These are phyloP conservation scores for Marmota monax DNA, from an alignment of 2,113 vertebrate genomes.

Conservation along the genomic window DNA sequence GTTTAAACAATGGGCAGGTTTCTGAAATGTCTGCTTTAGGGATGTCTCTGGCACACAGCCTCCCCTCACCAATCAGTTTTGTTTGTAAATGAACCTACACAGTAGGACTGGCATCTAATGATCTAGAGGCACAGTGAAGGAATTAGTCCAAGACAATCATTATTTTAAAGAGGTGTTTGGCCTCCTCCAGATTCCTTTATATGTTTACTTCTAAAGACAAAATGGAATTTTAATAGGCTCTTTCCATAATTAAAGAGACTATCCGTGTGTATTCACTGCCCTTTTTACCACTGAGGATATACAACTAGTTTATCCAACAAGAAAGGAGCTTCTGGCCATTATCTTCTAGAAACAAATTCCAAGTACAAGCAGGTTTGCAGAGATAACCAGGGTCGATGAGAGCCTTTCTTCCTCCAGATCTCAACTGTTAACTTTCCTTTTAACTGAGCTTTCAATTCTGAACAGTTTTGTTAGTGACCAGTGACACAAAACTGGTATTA, in stretches of 20 bases:
- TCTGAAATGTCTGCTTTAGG: constrained; percentile 71
- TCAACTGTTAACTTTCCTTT: not conserved
- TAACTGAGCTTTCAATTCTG: not conserved
- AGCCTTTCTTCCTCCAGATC: not conserved
- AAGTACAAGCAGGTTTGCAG: not conserved
- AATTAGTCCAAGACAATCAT: constrained; percentile 83
- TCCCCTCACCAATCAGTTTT: constrained; percentile 83
- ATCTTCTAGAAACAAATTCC: not conserved
- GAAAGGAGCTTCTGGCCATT: not conserved
- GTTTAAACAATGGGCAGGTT: constrained; percentile 40
- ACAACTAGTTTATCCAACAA: constrained; percentile 24
- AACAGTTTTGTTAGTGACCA: not conserved
- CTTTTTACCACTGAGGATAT: constrained; percentile 49
- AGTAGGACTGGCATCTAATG: constrained; percentile 80
- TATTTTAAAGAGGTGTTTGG: constrained; percentile 81
- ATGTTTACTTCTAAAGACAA: constrained; percentile 64
- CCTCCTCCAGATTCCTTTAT: constrained; percentile 78
- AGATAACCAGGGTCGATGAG: not conserved
- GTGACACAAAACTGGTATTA: not conserved
- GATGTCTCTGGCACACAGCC: constrained; percentile 21
- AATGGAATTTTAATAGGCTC: constrained; percentile 72
- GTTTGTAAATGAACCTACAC: constrained; percentile 85
- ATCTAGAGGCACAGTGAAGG: constrained; percentile 74
- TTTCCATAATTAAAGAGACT: constrained; percentile 63
- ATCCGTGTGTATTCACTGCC: constrained; percentile 24